Evolutionary conservation across 1,140 invertebrate species (phyloP).

Genomic region (Mesaphorura yosii): DNA sequence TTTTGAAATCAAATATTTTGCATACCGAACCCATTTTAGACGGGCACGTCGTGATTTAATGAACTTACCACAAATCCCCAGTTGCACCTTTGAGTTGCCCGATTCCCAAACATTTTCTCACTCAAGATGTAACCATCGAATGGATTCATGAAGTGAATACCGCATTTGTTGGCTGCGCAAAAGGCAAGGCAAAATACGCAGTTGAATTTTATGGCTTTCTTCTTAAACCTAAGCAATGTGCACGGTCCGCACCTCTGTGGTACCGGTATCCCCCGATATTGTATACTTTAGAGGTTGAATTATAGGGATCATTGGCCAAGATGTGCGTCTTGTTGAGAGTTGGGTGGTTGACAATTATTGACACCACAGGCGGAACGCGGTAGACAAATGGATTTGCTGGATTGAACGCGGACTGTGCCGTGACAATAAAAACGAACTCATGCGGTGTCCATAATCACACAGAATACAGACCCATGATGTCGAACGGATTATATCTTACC

Average conservation of each 20-base stretch:
- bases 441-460: too few relatives aligned
- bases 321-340: constrained; percentile 3
- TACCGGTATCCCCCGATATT: constrained; percentile 13
- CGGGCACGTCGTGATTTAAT: too few relatives aligned
- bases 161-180: constrained; percentile 21
- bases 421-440: too few relatives aligned
- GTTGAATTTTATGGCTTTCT: background rate
- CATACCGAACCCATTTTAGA: too few relatives aligned
- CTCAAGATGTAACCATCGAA: constrained; percentile 22
- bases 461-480: too few relatives aligned
- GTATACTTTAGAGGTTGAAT: background rate
- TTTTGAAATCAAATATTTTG: too few relatives aligned
- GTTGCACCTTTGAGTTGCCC: constrained; percentile 1
- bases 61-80: constrained; percentile 24
- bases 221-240: background rate
- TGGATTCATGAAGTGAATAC: constrained; percentile 23
- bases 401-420: constrained; percentile 21
- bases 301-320: constrained; percentile 10
- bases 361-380: constrained; percentile 20
- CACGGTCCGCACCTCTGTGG: constrained; percentile 3
- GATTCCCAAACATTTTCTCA: constrained; percentile 12
- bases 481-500: too few relatives aligned
- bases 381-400: constrained; percentile 25
- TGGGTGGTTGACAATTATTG: constrained; percentile 8
- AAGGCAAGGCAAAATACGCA: background rate